These are phyloP conservation scores for Ectropis crepuscularia DNA, from an alignment of 2,888 invertebrate genomes.

Conservation along the genomic window DNA sequence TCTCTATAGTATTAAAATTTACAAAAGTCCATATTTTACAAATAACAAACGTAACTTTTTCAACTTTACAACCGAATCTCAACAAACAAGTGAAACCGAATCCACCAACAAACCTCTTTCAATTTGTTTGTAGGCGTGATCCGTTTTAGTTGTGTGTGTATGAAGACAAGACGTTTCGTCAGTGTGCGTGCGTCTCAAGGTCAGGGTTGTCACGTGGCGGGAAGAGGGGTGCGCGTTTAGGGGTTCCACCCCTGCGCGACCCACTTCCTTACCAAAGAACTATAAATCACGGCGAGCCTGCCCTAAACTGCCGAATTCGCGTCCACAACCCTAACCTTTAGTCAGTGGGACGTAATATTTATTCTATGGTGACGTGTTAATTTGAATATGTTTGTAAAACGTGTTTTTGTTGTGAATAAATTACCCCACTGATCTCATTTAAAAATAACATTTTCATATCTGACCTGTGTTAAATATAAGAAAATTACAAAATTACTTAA, in stretches of 20 bases:
- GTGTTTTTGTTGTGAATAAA: neutral
- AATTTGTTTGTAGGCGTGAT: constrained; percentile 19
- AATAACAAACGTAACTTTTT: too few relatives aligned
- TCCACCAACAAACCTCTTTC: neutral
- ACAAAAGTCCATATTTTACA: too few relatives aligned
- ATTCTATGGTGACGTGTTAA: neutral
- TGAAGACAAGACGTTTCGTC: constrained; percentile 36
- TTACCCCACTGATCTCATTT: too few relatives aligned
- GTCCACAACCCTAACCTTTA: constrained; percentile 32
- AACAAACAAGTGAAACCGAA: constrained; percentile 1
- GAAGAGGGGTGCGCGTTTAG: constrained; percentile 18
- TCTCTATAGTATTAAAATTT: neutral
- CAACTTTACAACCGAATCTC: neutral
- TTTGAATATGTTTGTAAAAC: neutral
- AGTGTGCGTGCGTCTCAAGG: constrained; percentile 64
- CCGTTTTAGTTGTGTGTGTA: constrained; percentile 32
- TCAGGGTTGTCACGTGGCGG: constrained; percentile 68
- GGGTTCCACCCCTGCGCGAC: constrained; percentile 31
- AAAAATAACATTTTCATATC: too few relatives aligned
- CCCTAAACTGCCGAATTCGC: constrained; percentile 14
- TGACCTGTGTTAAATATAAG: too few relatives aligned
- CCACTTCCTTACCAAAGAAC: constrained; percentile 35
- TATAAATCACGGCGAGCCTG: constrained; percentile 27
- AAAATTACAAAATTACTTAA: too few relatives aligned
- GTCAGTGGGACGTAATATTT: too few relatives aligned